Evolutionary conservation across 2,888 invertebrate genomes (phyloP), one percentile per base, ranked within the genome.

Genomic region (Corythucha ciliata): DNA sequence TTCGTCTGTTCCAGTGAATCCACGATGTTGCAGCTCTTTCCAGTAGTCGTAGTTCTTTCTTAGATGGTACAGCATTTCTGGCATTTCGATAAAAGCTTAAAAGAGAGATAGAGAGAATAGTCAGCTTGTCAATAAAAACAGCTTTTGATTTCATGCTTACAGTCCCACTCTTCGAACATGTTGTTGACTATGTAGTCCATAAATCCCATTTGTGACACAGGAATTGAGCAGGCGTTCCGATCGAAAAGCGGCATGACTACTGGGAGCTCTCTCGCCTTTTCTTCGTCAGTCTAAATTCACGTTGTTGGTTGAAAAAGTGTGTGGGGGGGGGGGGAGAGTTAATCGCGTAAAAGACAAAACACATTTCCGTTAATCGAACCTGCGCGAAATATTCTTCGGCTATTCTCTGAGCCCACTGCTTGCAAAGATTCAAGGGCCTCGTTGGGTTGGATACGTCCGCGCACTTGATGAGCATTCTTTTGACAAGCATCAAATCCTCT

Each of bases 211-310:
- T 97, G 97, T 54, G 94, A 92, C 71, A 93, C 89, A 48, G 97
- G 94, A 67, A 98, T 89, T 64, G 93, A 94, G 72, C 96, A 96
- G 2, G 88, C 83, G 54, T 80, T 77, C 60, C 94, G 79, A 70
- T 97, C 96, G 70, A 97, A 98, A 80, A 93, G 87, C 7, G 96
- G 94, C 97, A 98, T 97, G 57, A 96, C 91, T 7, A 97, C 89
- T 1, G 97, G 96, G 63, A 97, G 71, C 42, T 82, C 83, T 59
- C 80, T 78, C 12, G 77, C 75, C 66, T 91, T 92, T 71, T 98
- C 97, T 66, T 96, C 94, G 66, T 94, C 94, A 6, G 97, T 97
- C 78, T 97, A 54, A 26, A 49, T 25, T 51, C 40, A 16, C 29
- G 4, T 12, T 32, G 39, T 34, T 24, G 27, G 20, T 34, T 21